phyloP scores from a whole-genome alignment of 1,140 invertebrate genomes.

The Manduca sexta region DNA sequence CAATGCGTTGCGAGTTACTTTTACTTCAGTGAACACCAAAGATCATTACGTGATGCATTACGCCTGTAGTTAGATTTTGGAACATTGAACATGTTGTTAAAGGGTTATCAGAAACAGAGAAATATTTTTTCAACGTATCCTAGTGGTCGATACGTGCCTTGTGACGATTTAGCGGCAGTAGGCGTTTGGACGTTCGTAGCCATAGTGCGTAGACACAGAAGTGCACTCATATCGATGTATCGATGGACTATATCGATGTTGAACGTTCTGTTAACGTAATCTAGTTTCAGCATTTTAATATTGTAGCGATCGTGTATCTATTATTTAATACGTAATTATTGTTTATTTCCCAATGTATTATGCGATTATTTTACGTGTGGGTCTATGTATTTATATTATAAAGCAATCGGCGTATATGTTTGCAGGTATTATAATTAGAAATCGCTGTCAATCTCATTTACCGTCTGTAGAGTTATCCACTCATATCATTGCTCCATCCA shows the following conservation, averaged over 20 bases:
- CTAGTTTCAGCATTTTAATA: conserved; percentile 56
- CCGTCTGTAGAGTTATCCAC: conserved; percentile 17
- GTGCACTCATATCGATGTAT: too few species aligned
- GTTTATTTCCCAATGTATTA: too few species aligned
- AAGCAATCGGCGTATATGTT: too few species aligned
- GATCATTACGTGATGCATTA: too few species aligned
- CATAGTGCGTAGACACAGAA: too few species aligned
- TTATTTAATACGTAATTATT: conserved; percentile 12
- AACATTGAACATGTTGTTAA: conserved; percentile 5
- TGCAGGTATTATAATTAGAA: too few species aligned
- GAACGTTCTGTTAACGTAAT: conserved; percentile 38
- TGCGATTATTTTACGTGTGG: too few species aligned
- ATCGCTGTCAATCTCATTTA: not conserved
- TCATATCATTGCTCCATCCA: conserved; percentile 68
- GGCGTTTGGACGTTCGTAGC: conserved; percentile 12
- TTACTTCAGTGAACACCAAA: too few species aligned
- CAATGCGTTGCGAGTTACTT: not conserved
- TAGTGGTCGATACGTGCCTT: conserved; percentile 59
- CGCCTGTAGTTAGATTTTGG: conserved; percentile 2
- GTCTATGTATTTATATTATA: too few species aligned
- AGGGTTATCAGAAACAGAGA: conserved; percentile 32
- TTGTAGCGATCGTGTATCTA: conserved; percentile 37
- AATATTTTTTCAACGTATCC: conserved; percentile 66
- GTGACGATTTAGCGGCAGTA: conserved; percentile 39
- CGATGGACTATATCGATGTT: too few species aligned